Percentiles rank a stretch among this genome's conserved stretches.
Evolutionary conservation across 2,113 vertebrate genomes (phyloP).

Genomic region (Ifrita kowaldi): DNA sequence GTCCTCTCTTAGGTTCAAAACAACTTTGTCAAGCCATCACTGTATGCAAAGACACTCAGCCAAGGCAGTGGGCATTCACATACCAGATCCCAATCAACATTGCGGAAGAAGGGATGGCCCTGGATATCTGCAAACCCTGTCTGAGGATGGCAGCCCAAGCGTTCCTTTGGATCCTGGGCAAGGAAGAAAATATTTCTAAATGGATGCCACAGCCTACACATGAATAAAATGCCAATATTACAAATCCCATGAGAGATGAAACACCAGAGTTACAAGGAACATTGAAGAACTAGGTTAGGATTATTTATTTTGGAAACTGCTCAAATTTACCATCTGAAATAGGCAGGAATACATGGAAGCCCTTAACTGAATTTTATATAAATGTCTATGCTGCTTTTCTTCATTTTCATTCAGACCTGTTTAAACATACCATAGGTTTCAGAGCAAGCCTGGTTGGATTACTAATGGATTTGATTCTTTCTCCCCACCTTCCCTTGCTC

Average conservation of each 20-base stretch:
- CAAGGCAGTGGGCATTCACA: constrained; percentile 38
- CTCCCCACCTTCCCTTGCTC: not conserved
- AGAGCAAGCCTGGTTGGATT: not conserved
- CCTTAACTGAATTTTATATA: not conserved
- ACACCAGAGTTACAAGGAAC: not conserved
- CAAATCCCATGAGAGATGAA: not conserved
- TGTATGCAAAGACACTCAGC: not conserved
- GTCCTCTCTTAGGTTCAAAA: not conserved
- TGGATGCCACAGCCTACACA: not conserved
- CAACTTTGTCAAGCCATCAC: not conserved
- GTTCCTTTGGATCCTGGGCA: constrained; percentile 91
- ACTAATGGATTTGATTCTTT: not conserved
- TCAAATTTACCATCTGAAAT: not conserved
- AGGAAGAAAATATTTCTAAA: not conserved
- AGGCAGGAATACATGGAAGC: not conserved
- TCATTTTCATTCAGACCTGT: not conserved
- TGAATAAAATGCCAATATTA: not conserved
- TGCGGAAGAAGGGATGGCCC: constrained; percentile 94
- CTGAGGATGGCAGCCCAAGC: constrained; percentile 96
- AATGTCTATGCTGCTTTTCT: not conserved
- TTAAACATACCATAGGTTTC: not conserved
- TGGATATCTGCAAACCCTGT: constrained; percentile 98
- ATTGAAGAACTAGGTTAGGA: not conserved
- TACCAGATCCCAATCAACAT: constrained; percentile 98
- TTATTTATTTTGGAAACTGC: not conserved